phyloP scores from a whole-genome alignment of 2,888 invertebrate species.

The Diarsia rubi region DNA sequence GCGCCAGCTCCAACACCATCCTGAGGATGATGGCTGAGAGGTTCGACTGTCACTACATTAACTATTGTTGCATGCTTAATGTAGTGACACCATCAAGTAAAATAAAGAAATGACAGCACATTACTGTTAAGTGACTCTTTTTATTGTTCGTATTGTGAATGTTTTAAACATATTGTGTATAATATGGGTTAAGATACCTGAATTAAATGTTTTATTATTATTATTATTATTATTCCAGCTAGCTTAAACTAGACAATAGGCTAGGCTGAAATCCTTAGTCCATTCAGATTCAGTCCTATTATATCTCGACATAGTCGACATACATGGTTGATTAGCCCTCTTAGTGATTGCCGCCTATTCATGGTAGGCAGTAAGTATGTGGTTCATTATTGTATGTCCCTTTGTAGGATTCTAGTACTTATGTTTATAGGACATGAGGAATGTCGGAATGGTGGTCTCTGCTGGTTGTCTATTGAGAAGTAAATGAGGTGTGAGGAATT shows the following conservation, averaged over 20 bases:
- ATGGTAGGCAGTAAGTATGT: background rate
- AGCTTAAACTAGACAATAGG: slow-evolving; percentile 41
- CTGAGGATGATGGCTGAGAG: too few relatives aligned
- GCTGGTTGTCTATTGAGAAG: slow-evolving; percentile 21
- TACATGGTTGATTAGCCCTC: slow-evolving; percentile 42
- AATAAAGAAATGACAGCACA: too few relatives aligned
- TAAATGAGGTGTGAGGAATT: slow-evolving; percentile 13
- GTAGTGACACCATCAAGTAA: too few relatives aligned
- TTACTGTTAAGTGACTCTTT: too few relatives aligned
- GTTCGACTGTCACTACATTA: too few relatives aligned
- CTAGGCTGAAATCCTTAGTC: slow-evolving; percentile 20
- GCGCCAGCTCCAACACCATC: too few relatives aligned
- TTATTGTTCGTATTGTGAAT: too few relatives aligned
- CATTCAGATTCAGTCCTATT: slow-evolving; percentile 34
- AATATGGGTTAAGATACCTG: too few relatives aligned
- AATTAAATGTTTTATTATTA: too few relatives aligned
- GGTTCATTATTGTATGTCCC: background rate
- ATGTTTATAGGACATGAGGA: background rate
- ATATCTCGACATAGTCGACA: slow-evolving; percentile 23
- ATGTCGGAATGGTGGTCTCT: background rate
- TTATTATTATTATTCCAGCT: too few relatives aligned
- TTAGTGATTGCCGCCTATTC: slow-evolving; percentile 23
- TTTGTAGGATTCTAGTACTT: slow-evolving; percentile 23
- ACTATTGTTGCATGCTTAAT: too few relatives aligned
- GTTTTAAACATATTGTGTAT: too few relatives aligned